A percentile compares a stretch with the other conserved stretches of the same genome.
These are phyloP conservation scores for Solen grandis DNA, from an alignment of 1,140 invertebrate genomes.

Conservation along the genomic window DNA sequence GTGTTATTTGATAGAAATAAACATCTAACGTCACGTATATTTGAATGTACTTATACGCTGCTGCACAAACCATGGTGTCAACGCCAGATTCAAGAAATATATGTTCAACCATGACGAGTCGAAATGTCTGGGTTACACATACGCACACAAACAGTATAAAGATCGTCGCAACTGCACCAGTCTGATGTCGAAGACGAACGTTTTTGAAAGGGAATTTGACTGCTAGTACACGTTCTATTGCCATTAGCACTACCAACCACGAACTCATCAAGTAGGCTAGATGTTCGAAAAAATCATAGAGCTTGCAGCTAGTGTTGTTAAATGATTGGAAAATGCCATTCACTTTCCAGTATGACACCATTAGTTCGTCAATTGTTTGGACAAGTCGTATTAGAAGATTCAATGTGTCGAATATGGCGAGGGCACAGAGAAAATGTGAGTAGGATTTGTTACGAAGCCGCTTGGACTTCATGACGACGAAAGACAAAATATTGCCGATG, in stretches of 20 bases:
- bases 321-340: constrained; percentile 48
- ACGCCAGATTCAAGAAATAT: background rate
- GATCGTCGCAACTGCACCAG: constrained; percentile 65
- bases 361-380: constrained; percentile 48
- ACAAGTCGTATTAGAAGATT: constrained; percentile 54
- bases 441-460: constrained; percentile 64
- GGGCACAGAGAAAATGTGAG: constrained; percentile 66
- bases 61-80: background rate
- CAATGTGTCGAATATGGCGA: constrained; percentile 68
- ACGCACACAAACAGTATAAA: constrained; percentile 60
- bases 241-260: no score
- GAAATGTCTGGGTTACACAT: constrained; percentile 17
- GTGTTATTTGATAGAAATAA: constrained; percentile 27
- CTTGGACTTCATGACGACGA: constrained; percentile 68
- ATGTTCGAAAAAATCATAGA: constrained; percentile 63
- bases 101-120: constrained; percentile 30
- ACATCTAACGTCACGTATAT: constrained; percentile 24
- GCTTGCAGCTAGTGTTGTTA: constrained; percentile 61
- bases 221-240: constrained; percentile 71
- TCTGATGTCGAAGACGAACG: constrained; percentile 59
- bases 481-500: constrained; percentile 68
- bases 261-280: constrained; percentile 69
- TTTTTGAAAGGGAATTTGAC: constrained; percentile 71
- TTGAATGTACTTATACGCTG: background rate
- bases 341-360: constrained; percentile 13